Evolutionary conservation across 2,797 vertebrate species (phyloP).

Genomic region (Myripristis murdjan): DNA sequence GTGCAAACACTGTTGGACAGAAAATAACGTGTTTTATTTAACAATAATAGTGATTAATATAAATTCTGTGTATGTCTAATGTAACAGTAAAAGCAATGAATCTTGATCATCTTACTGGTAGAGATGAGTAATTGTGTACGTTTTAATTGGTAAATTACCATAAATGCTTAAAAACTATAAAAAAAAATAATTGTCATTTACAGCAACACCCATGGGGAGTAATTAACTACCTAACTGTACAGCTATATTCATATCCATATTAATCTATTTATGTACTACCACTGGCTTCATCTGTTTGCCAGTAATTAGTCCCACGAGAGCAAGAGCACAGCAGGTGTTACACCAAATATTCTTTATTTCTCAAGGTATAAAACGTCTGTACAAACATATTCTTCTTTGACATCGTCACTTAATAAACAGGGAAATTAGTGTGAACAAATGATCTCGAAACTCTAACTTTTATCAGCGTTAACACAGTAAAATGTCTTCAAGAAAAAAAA

Average conservation of each 20-base stretch:
- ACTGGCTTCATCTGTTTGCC: background rate
- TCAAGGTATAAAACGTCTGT: constrained; percentile 72
- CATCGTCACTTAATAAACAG: constrained; percentile 27
- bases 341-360: constrained; percentile 81
- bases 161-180: no score
- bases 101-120: background rate
- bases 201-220: no score
- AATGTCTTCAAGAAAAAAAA: constrained; percentile 32
- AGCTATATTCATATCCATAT: no score
- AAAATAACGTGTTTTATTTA: no score
- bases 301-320: background rate
- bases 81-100: background rate
- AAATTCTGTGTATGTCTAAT: background rate
- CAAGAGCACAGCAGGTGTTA: constrained; percentile 49
- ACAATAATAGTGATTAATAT: background rate
- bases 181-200: no score
- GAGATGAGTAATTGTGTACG: no score
- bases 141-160: no score
- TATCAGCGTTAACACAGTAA: constrained; percentile 29
- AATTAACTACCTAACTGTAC: no score
- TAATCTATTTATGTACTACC: no score
- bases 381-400: constrained; percentile 68
- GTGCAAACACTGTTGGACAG: background rate
- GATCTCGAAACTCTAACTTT: constrained; percentile 31
- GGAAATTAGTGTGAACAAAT: constrained; percentile 28